Base-by-base conservation (phyloP, 1,140 invertebrate genomes). In the Drosophila auraria region DNA sequence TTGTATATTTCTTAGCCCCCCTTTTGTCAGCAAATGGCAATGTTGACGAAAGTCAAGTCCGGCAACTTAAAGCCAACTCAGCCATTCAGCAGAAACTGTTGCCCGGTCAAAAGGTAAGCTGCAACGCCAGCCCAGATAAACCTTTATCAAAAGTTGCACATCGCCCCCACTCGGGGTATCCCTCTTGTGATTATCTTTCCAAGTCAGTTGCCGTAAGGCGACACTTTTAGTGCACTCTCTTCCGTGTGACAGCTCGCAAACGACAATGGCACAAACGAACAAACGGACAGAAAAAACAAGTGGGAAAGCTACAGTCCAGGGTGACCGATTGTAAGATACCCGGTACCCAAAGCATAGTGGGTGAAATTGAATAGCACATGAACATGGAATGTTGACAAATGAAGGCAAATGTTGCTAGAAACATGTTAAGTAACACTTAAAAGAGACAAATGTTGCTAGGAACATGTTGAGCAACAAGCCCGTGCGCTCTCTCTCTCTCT, bases 1-100 rank as follows among this genome's bases (percentile, higher is more conserved):
- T 64, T 49, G 33, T 50, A 20, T 14, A 12, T 23, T 49, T 62
- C 33, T 53, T 69, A 30, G 44, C 42, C 59, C 66, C 44, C 14
- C 30, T 45, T 70, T 58, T 36, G 51, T 33, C 2, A 23, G 27
- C 36, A 50, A 40, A 74, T 33, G 53, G 50, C 45, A 51, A 74
- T 64, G 78, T 71, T 82, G 75, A 82, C 72, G 80, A 80, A 87
- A 82, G 83, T 74, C 78, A 74, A 78, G 82, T 58, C 56, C 64
- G 57, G 76, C 70, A 87, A 87, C 80, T 80, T 83, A 77, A 87
- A 72, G 80, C 77, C 71, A 84, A 83, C 70, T 83, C 63, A 66
- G 56, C 53, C 56, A 76, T 56, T 66, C 61, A 77, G 62, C 45
- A 63, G 72, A 83, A 84, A 73, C 61, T 64, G 70, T 79, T 76